Evolutionary conservation across 2,888 invertebrate genomes (phyloP).

Genomic region (Diaphora mendica): DNA sequence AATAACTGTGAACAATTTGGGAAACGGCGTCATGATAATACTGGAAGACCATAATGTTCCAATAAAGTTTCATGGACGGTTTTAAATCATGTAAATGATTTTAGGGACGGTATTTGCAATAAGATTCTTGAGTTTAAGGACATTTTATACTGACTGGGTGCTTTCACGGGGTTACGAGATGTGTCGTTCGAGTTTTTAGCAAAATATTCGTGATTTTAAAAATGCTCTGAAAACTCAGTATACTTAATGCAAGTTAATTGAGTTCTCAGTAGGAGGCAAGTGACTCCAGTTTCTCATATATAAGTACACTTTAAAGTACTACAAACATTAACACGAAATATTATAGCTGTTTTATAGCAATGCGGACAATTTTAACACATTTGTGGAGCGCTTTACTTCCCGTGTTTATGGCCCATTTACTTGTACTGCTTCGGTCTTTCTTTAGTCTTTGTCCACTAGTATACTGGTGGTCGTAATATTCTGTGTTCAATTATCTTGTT

Average conservation of each 20-base stretch:
- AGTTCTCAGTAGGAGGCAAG: not conserved
- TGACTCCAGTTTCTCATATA: not conserved
- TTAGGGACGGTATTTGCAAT: not conserved
- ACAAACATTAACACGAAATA: constrained; percentile 28
- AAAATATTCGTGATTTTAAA: not conserved
- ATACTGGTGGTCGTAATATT: not conserved
- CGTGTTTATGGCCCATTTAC: constrained; percentile 31
- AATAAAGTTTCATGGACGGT: constrained; percentile 27
- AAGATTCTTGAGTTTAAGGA: not conserved
- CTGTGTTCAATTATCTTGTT: not conserved
- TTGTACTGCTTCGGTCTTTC: constrained; percentile 7
- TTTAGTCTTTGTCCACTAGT: not conserved
- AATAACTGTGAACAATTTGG: constrained; percentile 18
- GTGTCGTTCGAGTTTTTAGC: not conserved
- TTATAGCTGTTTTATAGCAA: constrained; percentile 23
- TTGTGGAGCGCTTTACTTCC: constrained; percentile 32
- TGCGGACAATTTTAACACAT: constrained; percentile 36
- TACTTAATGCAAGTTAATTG: not conserved
- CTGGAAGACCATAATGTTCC: constrained; percentile 21
- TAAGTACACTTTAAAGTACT: constrained; percentile 18
- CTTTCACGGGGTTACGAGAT: not conserved
- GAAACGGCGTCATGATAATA: constrained; percentile 38
- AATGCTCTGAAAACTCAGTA: not conserved
- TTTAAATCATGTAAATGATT: constrained; percentile 4
- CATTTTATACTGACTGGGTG: not conserved